Base-by-base conservation (phyloP, 2,888 invertebrate genomes). In the Cartodere bifasciata region DNA sequence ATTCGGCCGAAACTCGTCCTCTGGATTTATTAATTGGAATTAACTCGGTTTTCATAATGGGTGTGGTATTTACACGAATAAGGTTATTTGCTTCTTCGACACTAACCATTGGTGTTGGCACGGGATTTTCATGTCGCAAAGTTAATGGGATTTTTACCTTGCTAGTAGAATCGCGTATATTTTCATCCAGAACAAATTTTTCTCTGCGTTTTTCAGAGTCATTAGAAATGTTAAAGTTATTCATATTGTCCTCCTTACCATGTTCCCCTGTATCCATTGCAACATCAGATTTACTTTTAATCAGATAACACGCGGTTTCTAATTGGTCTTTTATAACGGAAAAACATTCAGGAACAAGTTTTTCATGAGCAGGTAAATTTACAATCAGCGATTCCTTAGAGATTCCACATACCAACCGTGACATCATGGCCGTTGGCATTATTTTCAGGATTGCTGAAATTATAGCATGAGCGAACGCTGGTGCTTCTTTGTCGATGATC, bases 301-400 rank as follows among this genome's bases (percentile, higher is more conserved):
- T 64, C 26, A 92, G 60, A 36, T 82, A 75, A 7, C 92, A 66
- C 2, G 90, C 91, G 64, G 95, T 95, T 0, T 76, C 69, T 34
- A 95, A 56, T 3, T 75, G 66, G 9, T 67, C 67, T 29, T 70
- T 68, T 2, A 92, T 69, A 29, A 81, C 70, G 36, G 67, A 65
- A 44, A 88, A 77, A 54, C 88, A 88, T 64, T 94, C 91, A 31
- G 58, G 56, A 0, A 77, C 78, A 1, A 84, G 94, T 58, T 91
- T 94, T 28, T 72, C 70, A 55, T 92, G 95, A 2, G 97, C 97
- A 0, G 97, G 97, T 30, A 97, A 72, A 60, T 97, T 98, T 2
- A 97, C 67, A 28, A 97, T 88, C 11, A 98, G 58, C 0, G 87
- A 84, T 42, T 69, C 64, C 2, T 72, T 68, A 33, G 81, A 69